Base-by-base conservation (phyloP, 2,888 invertebrate genomes). In the Eupithecia pulchellata region DNA sequence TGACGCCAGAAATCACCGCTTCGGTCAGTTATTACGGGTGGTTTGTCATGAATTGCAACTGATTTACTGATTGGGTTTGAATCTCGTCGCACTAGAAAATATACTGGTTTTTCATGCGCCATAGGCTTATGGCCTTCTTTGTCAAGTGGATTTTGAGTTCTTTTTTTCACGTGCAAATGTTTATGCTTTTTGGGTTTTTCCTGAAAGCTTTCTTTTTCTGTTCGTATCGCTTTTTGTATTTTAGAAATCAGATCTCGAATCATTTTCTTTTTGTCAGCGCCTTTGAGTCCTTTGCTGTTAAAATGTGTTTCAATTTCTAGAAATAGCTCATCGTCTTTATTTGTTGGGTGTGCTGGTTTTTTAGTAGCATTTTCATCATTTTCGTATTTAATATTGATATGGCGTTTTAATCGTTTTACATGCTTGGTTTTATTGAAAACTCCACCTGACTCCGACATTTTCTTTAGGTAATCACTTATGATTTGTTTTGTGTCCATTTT, bases 221-320 rank as follows among this genome's bases (percentile, higher is more conserved):
- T 82, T 67, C 85, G 84, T 70, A 93, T 85, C 0, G 92, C 93
- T 58, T 87, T 87, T 78, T 90, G 86, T 77, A 94, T 94, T 82
- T 92, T 94, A 5, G 89, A 82, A 52, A 94, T 87, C 0, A 94
- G 78, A 64, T 78, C 84, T 72, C 80, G 84, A 8, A 93, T 86
- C 0, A 93, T 68, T 73, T 91, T 90, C 72, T 90, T 90, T 77
- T 90, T 91, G 69, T 87, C 90, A 62, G 91, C 89, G 0, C 89
- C 91, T 80, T 89, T 89, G 64, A 86, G 71, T 0, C 91, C 90
- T 80, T 90, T 91, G 52, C 89, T 88, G 68, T 92, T 88, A 62
- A 91, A 90, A 78, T 93, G 92, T 6, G 93, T 92, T 87, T 94
- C 92, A 4, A 94, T 93, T 87, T 93, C 93, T 1, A 94, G 89